Evolutionary conservation across 2,113 vertebrate species (phyloP).

Genomic region (Amphilophus citrinellus): DNA sequence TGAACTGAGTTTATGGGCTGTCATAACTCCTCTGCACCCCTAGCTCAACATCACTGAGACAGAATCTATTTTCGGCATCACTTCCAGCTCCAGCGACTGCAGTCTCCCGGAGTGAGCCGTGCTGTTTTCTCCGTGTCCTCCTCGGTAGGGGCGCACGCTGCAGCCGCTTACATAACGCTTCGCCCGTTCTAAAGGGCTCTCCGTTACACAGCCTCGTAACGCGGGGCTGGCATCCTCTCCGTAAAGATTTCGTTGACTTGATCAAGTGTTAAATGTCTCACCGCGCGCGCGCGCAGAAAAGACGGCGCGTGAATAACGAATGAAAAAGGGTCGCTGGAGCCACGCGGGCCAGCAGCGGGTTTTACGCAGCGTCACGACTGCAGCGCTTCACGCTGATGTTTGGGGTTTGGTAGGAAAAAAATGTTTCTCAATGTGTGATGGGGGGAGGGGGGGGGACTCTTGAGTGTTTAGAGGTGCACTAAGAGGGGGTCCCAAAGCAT

Average conservation of each 20-base stretch:
- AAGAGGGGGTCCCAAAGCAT: slow-evolving; percentile 1
- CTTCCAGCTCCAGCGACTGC: slow-evolving; percentile 3
- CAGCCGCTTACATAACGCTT: slow-evolving; percentile 55
- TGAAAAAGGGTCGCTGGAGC: background rate
- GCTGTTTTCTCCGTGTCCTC: slow-evolving; percentile 10
- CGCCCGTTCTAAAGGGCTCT: background rate
- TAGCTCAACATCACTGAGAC: background rate
- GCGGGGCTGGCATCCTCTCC: slow-evolving; percentile 2
- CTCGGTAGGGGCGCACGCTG: slow-evolving; percentile 25
- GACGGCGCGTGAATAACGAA: slow-evolving; percentile 47
- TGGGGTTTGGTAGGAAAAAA: background rate
- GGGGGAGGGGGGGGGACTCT: background rate
- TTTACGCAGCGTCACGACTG: slow-evolving; percentile 11
- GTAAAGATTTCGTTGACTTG: slow-evolving; percentile 60
- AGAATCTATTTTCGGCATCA: background rate
- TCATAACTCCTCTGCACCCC: background rate
- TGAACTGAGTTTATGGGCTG: too few relatives aligned
- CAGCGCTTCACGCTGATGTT: background rate
- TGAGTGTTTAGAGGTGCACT: slow-evolving; percentile 8
- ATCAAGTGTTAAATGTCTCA: background rate
- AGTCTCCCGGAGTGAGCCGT: slow-evolving; percentile 13
- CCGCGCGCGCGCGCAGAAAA: background rate
- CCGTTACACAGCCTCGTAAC: slow-evolving; percentile 18
- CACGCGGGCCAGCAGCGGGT: slow-evolving; percentile 2
- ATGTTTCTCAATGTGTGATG: slow-evolving; percentile 20